Percentiles rank a stretch among this genome's conserved stretches.
phyloP scores from a whole-genome alignment of 2,797 vertebrate species.

The Manis javanica region DNA sequence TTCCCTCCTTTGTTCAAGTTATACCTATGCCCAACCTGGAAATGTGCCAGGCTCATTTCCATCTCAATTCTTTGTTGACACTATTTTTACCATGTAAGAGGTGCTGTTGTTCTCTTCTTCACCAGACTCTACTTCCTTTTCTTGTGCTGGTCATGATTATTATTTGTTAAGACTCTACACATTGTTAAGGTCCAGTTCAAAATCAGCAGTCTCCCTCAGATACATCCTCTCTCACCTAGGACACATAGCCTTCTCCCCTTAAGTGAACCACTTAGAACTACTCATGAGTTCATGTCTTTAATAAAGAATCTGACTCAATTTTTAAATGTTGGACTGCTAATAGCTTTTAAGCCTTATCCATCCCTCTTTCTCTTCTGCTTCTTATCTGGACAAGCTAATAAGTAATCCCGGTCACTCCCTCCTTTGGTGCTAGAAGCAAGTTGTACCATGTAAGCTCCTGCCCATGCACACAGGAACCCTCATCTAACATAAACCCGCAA shows the following conservation, averaged over 20 bases:
- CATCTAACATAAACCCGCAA: not conserved
- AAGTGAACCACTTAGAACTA: not conserved
- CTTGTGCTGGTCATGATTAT: not conserved
- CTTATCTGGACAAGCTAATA: not conserved
- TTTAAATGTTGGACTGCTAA: not conserved
- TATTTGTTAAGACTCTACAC: not conserved
- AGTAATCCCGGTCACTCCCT: not conserved
- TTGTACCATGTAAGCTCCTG: not conserved
- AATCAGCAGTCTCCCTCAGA: not conserved
- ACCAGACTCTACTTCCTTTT: not conserved
- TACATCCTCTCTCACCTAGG: not conserved
- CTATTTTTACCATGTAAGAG: fast-evolving
- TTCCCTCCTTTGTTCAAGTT: not conserved
- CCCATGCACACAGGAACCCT: not conserved
- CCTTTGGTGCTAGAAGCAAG: not conserved
- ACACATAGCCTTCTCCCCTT: not conserved
- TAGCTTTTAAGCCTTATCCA: not conserved
- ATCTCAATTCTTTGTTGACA: not conserved
- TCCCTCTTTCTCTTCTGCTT: not conserved
- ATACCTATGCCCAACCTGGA: not conserved
- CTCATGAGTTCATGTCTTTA: not conserved
- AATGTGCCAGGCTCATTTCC: not conserved
- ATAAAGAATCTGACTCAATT: not conserved
- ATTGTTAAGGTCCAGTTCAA: not conserved
- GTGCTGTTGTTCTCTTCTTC: not conserved